Evolutionary conservation across 1,140 invertebrate genomes (phyloP), one percentile per base, ranked within the genome.

Genomic region (Drosophila paulistorum): DNA sequence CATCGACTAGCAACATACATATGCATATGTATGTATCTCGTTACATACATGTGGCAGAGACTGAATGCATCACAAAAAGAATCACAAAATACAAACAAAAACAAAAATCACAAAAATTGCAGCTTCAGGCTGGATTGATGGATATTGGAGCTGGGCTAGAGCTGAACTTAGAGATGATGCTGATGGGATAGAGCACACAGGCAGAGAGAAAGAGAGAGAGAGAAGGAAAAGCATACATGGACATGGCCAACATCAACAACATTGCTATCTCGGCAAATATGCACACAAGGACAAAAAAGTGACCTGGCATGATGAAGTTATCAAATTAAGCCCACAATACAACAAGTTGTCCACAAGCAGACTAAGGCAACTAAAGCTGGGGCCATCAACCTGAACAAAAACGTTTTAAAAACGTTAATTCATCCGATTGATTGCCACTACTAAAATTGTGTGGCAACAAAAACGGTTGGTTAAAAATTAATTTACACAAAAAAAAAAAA

Each of bases 171-270:
- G 37, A 39, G 37, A 5, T n/a, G 10, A 4, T 39, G 10, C 37
- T 39, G 37, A 4, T 39, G 10, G 30, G 14, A 72, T 64, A 61
- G 30, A 62, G 54, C 33, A 35, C 39, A 72, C 42, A 54, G 48
- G 64, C n/a, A 13, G n/a, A n/a, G 2, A 23, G n/a, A 26, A 6
- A 20, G n/a, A 58, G 23, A 30, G 54, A 33, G 41, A 23, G 33
- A 30, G 42, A 33, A 33, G 58, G 30, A 17, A n/a, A 13, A 37
- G 9, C 23, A 66, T 64, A 17, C 35, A 68, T n/a, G 65, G 37
- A 75, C 58, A 41, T 74, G 73, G 58, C 64, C 73, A 74, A 68
- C 71, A 75, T 74, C 71, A 74, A 75, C 74, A 76, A 63, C 65
- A 74, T 54, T 51, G 20, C 17, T 58, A 75, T 69, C 54, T 57